Evolutionary conservation across 2,797 vertebrate genomes (phyloP), one percentile per base, ranked within the genome.

Genomic region (Paguma larvata): DNA sequence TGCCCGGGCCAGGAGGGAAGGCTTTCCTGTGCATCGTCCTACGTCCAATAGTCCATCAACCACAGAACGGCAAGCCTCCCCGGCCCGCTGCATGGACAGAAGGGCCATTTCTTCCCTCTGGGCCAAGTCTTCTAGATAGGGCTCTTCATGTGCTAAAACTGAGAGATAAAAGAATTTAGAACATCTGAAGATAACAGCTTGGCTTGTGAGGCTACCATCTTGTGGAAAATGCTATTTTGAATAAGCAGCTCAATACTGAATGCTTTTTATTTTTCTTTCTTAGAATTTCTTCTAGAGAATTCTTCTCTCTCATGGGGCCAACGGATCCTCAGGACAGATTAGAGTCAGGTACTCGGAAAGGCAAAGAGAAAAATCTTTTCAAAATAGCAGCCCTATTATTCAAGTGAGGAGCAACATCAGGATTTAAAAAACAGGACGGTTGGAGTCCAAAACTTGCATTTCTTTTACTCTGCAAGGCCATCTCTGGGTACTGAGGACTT

Each of bases 181-280:
- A 85, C 15, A 16, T 53, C 41, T 91, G 21, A 62, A 93, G 41
- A 48, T 48, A 89, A 75, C 25, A 79, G 16, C 4, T 91, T 77
- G 34, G 32, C 23, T 78, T 77, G 15, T 19, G 80, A 95, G 18
- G 44, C 18, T 59, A 80, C 41, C 82, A 12, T 85, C 65, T 93
- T 87, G 72, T 41, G 63, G 34, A 30, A 91, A 96, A 86, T 23
- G n/a, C 32, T 95, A 34, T 87, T 92, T 85, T 83, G 67, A 88
- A 56, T 75, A 19, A 92, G 63, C 96, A 83, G 16, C 80, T 78
- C 46, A 92, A 44, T 68, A 65, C 5, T 59, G 25, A 95, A 59
- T 59, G 67, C 18, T 7, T 80, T 63, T 78, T 85, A 48, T 51
- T 59, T 68, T 72, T 68, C 8, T 84, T 14, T 44, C 6, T 93